Conservation (phyloP, 2,113 vertebrate genomes). For the Heterocephalus glaber region DNA sequence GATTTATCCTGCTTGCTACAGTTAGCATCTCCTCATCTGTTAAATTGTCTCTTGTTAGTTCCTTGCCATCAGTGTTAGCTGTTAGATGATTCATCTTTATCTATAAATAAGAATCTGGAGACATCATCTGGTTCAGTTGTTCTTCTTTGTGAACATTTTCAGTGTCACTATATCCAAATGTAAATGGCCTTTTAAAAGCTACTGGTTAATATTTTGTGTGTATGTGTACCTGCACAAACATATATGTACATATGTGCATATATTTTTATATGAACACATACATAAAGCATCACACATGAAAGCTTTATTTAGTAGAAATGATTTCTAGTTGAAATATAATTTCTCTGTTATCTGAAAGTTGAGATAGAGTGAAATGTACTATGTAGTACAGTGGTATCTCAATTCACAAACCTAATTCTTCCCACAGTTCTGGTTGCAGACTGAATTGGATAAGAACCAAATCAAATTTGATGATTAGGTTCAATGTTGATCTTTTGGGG, state of each 20-base stretch:
- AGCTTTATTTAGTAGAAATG: not conserved
- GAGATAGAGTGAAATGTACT: not conserved
- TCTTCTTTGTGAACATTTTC: constrained; percentile 41
- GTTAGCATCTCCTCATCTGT: constrained; percentile 61
- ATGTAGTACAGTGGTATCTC: not conserved
- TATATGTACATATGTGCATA: not conserved
- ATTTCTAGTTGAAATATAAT: not conserved
- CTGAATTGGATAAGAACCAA: not conserved
- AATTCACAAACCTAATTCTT: not conserved
- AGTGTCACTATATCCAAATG: constrained; percentile 43
- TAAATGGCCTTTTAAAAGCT: constrained; percentile 6
- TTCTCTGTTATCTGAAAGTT: not conserved
- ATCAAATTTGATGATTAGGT: not conserved
- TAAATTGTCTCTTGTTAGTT: constrained; percentile 57
- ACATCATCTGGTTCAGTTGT: constrained; percentile 19
- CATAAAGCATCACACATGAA: not conserved
- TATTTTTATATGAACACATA: not conserved
- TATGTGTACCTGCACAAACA: not conserved
- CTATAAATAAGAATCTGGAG: constrained; percentile 44
- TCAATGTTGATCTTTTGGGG: not conserved
- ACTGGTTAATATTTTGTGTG: not conserved
- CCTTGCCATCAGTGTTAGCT: constrained; percentile 1
- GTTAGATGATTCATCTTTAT: constrained; percentile 50
- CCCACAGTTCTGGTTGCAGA: not conserved
- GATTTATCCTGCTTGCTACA: constrained; percentile 54